Evolutionary conservation across 2,797 vertebrate species (phyloP).

Genomic region (Hozukius guyotensis): DNA sequence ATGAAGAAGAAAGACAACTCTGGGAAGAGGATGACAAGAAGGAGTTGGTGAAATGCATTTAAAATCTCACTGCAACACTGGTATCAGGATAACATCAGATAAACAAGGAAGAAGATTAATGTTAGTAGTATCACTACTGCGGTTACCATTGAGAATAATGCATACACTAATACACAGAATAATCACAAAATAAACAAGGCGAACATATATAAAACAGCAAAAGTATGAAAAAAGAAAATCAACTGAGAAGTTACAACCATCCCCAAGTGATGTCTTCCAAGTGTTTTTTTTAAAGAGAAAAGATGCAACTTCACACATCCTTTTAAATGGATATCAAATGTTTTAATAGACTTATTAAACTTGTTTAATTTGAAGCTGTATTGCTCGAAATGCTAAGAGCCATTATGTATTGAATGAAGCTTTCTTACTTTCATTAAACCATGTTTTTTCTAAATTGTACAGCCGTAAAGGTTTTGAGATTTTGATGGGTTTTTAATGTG

Average conservation of each 20-base stretch:
- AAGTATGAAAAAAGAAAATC: not conserved
- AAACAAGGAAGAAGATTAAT: not conserved
- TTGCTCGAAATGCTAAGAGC: too few relatives aligned
- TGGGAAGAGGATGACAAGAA: not conserved
- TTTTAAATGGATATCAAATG: not conserved
- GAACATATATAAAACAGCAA: not conserved
- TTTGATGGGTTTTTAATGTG: too few relatives aligned
- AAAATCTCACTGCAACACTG: not conserved
- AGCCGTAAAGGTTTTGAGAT: too few relatives aligned
- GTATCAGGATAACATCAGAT: not conserved
- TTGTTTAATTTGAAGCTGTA: not conserved
- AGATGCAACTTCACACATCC: not conserved
- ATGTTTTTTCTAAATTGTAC: not conserved
- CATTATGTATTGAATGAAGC: not conserved
- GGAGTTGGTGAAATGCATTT: not conserved
- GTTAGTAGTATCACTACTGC: not conserved
- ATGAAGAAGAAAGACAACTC: constrained; percentile 16
- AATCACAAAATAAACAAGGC: not conserved
- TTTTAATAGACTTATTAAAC: not conserved
- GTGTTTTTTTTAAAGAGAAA: too few relatives aligned
- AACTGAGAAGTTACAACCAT: too few relatives aligned
- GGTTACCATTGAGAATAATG: not conserved
- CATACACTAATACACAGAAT: not conserved
- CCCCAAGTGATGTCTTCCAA: too few relatives aligned
- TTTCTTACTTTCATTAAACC: not conserved